Evolutionary conservation across 2,113 vertebrate genomes (phyloP).

Genomic region (Strigops habroptila): DNA sequence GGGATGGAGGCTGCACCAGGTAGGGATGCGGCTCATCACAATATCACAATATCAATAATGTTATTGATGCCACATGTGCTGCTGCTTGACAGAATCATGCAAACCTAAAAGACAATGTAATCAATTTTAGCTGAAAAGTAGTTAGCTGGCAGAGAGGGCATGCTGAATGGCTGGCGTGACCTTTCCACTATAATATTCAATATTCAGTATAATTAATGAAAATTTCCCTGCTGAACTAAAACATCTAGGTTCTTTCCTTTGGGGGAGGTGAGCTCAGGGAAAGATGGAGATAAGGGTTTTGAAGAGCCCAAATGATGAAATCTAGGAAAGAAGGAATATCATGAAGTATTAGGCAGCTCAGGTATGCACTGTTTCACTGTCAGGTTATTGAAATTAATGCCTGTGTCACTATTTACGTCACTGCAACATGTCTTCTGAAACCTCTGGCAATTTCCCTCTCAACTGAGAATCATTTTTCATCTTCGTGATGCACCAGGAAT

Average conservation of each 20-base stretch:
- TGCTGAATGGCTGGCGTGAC: background rate
- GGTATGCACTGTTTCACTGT: slow-evolving; percentile 13
- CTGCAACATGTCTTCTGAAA: slow-evolving; percentile 41
- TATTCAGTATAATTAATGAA: slow-evolving; percentile 34
- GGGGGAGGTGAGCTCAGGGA: background rate
- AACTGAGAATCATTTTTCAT: slow-evolving; percentile 40
- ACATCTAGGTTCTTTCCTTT: background rate
- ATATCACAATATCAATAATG: background rate
- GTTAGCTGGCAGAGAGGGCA: background rate
- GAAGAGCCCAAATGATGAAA: background rate
- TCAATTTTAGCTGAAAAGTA: slow-evolving; percentile 20
- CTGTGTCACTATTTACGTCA: background rate
- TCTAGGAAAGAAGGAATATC: background rate
- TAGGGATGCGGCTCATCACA: background rate
- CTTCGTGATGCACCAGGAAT: background rate
- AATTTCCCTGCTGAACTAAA: background rate
- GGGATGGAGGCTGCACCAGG: background rate
- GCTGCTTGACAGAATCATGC: background rate
- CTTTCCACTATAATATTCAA: background rate
- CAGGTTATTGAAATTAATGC: slow-evolving; percentile 59
- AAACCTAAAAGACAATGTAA: background rate
- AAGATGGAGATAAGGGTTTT: background rate
- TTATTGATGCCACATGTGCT: background rate
- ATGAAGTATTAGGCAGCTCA: background rate
- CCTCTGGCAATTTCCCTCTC: slow-evolving; percentile 47